Conservation (phyloP, 2,113 vertebrate species). For the Strix aluco region DNA sequence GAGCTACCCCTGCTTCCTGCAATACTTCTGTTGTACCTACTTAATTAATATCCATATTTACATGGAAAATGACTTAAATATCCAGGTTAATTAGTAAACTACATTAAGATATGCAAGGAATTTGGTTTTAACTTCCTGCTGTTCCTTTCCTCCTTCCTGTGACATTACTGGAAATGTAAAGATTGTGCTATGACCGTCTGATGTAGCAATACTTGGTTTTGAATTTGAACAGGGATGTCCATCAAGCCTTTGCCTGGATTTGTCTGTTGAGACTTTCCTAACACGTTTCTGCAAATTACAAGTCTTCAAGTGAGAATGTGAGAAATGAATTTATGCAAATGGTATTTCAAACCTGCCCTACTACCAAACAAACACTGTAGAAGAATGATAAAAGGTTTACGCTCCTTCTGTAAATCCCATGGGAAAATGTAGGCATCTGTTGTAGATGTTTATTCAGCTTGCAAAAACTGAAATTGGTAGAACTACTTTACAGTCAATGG, state of each 20-base stretch:
- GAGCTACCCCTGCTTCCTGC: background rate
- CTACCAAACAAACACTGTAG: background rate
- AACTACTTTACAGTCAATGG: background rate
- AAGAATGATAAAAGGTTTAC: background rate
- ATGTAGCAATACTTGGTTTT: background rate
- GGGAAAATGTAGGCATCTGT: background rate
- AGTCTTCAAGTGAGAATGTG: background rate
- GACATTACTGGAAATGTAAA: background rate
- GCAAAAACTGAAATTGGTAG: background rate
- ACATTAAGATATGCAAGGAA: background rate
- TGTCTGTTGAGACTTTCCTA: background rate
- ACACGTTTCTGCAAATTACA: background rate
- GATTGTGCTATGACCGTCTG: background rate
- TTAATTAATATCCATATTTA: background rate
- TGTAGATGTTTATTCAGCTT: background rate
- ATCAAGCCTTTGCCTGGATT: background rate
- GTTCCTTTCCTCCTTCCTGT: background rate
- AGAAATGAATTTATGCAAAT: slow-evolving; percentile 38
- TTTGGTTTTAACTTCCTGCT: background rate
- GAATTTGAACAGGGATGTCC: background rate
- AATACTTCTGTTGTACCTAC: background rate
- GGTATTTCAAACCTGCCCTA: background rate
- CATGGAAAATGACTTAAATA: background rate
- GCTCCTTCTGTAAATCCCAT: background rate
- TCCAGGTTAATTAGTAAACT: background rate